phyloP scores from a whole-genome alignment of 2,888 invertebrate genomes.

The Epirrhoe tristata region DNA sequence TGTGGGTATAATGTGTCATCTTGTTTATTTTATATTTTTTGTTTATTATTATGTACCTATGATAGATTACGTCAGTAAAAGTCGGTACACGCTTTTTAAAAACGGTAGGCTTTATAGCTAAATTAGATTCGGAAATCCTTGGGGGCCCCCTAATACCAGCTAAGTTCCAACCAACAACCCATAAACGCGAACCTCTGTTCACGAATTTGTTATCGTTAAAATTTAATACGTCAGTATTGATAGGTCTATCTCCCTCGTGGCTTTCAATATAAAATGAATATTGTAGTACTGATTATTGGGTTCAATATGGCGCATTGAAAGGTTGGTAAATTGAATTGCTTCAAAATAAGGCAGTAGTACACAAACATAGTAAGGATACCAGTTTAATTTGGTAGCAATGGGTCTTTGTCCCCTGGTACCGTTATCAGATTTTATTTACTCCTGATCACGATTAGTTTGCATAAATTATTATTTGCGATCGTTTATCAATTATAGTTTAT shows the following conservation, averaged over 20 bases:
- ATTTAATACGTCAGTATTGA: conserved; percentile 41
- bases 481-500: too few relatives aligned
- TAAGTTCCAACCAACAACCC: conserved; percentile 51
- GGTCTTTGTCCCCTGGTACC: not conserved
- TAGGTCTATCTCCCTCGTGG: conserved; percentile 6
- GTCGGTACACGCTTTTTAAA: not conserved
- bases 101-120: conserved; percentile 52
- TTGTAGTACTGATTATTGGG: not conserved
- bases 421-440: too few relatives aligned
- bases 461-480: too few relatives aligned
- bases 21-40: too few relatives aligned
- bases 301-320: not conserved
- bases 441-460: too few relatives aligned
- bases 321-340: not conserved
- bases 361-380: too few relatives aligned
- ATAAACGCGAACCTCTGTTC: conserved; percentile 50
- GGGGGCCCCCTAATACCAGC: conserved; percentile 53
- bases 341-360: not conserved
- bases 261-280: not conserved
- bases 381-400: not conserved
- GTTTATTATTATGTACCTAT: not conserved
- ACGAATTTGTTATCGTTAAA: conserved; percentile 47
- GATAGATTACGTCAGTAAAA: not conserved
- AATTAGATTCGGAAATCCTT: conserved; percentile 66
- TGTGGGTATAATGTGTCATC: too few relatives aligned